These are phyloP conservation scores for Hipposideros armiger DNA, from an alignment of 2,113 vertebrate genomes.

Conservation along the genomic window DNA sequence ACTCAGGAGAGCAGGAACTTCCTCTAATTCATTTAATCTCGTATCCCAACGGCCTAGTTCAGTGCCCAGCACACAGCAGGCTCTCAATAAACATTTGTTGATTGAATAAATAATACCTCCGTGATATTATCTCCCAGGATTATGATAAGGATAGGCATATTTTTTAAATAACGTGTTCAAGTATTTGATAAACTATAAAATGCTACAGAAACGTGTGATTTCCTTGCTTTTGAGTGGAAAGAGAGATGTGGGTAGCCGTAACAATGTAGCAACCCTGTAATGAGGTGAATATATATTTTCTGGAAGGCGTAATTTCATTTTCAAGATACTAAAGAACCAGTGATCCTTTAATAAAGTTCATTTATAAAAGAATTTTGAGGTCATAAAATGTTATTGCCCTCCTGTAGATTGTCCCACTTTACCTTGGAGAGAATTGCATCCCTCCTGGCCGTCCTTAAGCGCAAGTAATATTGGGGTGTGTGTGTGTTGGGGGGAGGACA, in stretches of 20 bases:
- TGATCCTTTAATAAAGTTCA: constrained; percentile 70
- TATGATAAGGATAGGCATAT: background rate
- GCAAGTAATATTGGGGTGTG: background rate
- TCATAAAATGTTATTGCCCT: constrained; percentile 57
- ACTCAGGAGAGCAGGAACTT: background rate
- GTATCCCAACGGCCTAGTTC: background rate
- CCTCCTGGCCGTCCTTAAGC: background rate
- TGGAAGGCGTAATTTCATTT: constrained; percentile 63
- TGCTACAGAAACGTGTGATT: background rate
- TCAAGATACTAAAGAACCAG: constrained; percentile 39
- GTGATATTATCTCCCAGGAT: background rate
- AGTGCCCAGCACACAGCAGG: background rate
- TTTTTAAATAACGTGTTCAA: background rate
- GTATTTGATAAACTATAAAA: background rate
- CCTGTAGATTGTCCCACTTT: constrained; percentile 34
- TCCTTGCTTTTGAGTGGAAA: background rate
- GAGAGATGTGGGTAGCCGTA: background rate
- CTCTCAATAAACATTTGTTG: background rate
- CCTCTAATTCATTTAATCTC: background rate
- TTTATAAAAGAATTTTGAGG: constrained; percentile 65
- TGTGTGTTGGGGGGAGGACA: background rate
- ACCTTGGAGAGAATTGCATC: background rate
- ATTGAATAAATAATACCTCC: background rate
- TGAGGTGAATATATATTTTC: constrained; percentile 53
- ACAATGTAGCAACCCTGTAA: background rate